These are phyloP conservation scores for Trichonephila clavata DNA, from an alignment of 1,140 invertebrate genomes.

Conservation along the genomic window DNA sequence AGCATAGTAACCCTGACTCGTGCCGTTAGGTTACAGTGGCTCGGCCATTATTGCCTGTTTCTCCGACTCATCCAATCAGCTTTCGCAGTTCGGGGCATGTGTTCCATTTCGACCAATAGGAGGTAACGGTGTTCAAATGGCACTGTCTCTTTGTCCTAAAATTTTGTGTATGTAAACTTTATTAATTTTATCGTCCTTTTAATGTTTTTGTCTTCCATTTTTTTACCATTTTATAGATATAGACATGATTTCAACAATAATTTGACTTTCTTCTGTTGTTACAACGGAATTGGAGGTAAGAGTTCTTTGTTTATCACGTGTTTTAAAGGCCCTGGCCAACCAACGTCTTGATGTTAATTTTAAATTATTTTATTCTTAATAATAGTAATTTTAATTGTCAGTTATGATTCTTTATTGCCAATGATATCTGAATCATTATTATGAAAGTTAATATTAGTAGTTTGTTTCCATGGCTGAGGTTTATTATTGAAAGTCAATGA, in stretches of 20 bases:
- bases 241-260: conserved; percentile 1
- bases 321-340: conserved; percentile 47
- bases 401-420: no score
- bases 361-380: not conserved
- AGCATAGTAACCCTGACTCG: conserved; percentile 52
- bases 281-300: conserved; percentile 37
- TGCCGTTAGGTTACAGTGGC: conserved; percentile 50
- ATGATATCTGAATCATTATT: not conserved
- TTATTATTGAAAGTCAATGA: not conserved
- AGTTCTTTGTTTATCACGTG: conserved; percentile 69
- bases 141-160: conserved; percentile 64
- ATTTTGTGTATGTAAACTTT: conserved; percentile 68
- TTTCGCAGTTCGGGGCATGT: not conserved
- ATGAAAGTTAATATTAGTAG: not conserved
- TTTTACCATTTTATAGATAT: conserved; percentile 9
- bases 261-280: not conserved
- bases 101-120: conserved; percentile 35
- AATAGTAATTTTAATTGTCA: not conserved
- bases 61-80: conserved; percentile 19
- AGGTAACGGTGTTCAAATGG: conserved; percentile 42
- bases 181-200: not conserved
- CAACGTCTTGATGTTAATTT: conserved; percentile 38
- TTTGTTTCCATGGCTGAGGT: not conserved
- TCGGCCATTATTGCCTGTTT: conserved; percentile 50
- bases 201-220: conserved; percentile 17